These are phyloP conservation scores for Cerastoderma edule DNA, from an alignment of 2,888 invertebrate species.

Conservation along the genomic window DNA sequence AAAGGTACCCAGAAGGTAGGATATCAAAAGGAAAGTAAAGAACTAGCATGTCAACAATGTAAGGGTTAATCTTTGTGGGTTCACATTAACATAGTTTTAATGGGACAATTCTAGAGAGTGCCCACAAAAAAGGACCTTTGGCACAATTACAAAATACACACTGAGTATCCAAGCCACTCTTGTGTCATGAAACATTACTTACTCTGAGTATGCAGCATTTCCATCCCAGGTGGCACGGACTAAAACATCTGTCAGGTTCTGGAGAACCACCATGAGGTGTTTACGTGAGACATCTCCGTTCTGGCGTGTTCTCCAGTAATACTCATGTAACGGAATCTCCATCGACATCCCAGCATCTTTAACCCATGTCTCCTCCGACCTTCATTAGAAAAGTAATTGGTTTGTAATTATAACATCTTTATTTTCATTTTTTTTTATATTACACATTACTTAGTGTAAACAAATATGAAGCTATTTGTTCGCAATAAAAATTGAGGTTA, in stretches of 20 bases:
- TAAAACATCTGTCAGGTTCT: slow-evolving; percentile 92
- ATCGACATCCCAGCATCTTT: slow-evolving; percentile 50
- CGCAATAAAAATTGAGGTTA: neutral
- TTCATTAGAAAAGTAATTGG: slow-evolving; percentile 2
- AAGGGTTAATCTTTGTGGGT: too few species aligned
- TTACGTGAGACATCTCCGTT: slow-evolving; percentile 87
- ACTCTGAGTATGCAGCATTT: slow-evolving; percentile 56
- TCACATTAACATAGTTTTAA: too few species aligned
- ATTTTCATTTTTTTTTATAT: too few species aligned
- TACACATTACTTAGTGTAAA: neutral
- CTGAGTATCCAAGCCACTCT: too few species aligned
- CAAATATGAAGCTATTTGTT: neutral
- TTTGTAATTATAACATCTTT: too few species aligned
- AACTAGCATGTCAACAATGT: too few species aligned
- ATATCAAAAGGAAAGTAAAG: too few species aligned
- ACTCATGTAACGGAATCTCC: slow-evolving; percentile 76
- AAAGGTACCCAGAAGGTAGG: too few species aligned
- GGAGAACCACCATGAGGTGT: slow-evolving; percentile 95
- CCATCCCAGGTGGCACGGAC: slow-evolving; percentile 87
- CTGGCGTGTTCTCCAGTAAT: slow-evolving; percentile 47
- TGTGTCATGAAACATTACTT: too few species aligned
- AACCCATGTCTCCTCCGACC: slow-evolving; percentile 43
- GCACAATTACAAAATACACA: too few species aligned
- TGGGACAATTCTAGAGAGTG: too few species aligned
- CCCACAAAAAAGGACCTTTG: too few species aligned